Evolutionary conservation across 2,888 invertebrate genomes (phyloP).

Genomic region (Polyploca ridens): DNA sequence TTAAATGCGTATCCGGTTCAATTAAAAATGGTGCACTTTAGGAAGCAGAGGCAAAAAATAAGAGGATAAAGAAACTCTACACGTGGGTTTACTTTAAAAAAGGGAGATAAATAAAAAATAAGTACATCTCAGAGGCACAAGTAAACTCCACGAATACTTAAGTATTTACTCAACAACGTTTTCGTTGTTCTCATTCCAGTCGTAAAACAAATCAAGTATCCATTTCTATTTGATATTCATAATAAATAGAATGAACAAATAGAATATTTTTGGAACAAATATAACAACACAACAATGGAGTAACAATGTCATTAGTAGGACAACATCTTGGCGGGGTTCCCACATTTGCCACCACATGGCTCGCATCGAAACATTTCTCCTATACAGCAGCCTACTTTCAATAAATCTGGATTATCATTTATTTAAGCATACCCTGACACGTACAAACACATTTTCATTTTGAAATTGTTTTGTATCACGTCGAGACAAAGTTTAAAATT

Average conservation of each 20-base stretch:
- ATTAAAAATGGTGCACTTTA: conserved; percentile 56
- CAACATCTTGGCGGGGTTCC: conserved; percentile 82
- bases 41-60: conserved; percentile 44
- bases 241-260: conserved; percentile 34
- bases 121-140: conserved; percentile 27
- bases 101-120: conserved; percentile 28
- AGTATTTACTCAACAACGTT: conserved; percentile 15
- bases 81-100: conserved; percentile 42
- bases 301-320: conserved; percentile 78
- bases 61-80: conserved; percentile 38
- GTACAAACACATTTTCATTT: conserved; percentile 37
- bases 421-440: conserved; percentile 59
- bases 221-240: conserved; percentile 25
- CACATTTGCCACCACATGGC: conserved; percentile 82
- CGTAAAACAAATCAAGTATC: conserved; percentile 23
- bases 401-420: conserved; percentile 82
- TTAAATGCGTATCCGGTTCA: conserved; percentile 71
- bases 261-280: conserved; percentile 47
- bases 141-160: conserved; percentile 28
- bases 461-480: conserved; percentile 54
- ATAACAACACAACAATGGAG: conserved; percentile 72
- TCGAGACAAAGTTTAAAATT: conserved; percentile 58
- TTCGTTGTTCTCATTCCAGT: conserved; percentile 16
- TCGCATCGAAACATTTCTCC: conserved; percentile 70
- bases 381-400: conserved; percentile 69